phyloP scores from a whole-genome alignment of 2,888 invertebrate genomes.

The Leptopilina myrica region DNA sequence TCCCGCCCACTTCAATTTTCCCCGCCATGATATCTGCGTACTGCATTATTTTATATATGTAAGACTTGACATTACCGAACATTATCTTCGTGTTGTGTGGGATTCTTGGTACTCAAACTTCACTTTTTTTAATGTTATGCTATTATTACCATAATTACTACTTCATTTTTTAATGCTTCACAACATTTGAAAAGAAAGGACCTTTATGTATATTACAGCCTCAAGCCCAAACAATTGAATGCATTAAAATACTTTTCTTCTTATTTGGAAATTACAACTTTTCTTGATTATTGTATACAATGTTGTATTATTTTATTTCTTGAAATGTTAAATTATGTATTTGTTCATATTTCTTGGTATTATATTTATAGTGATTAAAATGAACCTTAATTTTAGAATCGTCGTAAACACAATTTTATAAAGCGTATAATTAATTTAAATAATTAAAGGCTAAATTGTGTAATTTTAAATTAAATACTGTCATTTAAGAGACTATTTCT shows the following conservation, averaged over 20 bases:
- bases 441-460: too few species aligned
- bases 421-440: too few species aligned
- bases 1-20: slow-evolving; percentile 19
- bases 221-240: neutral
- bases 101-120: slow-evolving; percentile 10
- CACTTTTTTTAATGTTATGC: slow-evolving; percentile 12
- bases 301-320: too few species aligned
- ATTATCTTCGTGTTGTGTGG: slow-evolving; percentile 12
- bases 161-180: slow-evolving; percentile 16
- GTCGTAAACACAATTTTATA: too few species aligned
- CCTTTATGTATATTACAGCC: neutral
- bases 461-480: too few species aligned
- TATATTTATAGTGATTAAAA: too few species aligned
- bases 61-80: slow-evolving; percentile 20
- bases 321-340: too few species aligned
- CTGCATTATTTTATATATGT: slow-evolving; percentile 12
- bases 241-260: neutral
- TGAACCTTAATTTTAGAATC: too few species aligned
- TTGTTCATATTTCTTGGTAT: too few species aligned
- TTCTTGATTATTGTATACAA: too few species aligned
- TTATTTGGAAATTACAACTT: neutral
- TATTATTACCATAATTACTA: slow-evolving; percentile 25
- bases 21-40: slow-evolving; percentile 8
- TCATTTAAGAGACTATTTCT: too few species aligned
- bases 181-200: neutral